Base-by-base conservation (phyloP, 2,113 vertebrate genomes). In the Circaetus cinerascens region DNA sequence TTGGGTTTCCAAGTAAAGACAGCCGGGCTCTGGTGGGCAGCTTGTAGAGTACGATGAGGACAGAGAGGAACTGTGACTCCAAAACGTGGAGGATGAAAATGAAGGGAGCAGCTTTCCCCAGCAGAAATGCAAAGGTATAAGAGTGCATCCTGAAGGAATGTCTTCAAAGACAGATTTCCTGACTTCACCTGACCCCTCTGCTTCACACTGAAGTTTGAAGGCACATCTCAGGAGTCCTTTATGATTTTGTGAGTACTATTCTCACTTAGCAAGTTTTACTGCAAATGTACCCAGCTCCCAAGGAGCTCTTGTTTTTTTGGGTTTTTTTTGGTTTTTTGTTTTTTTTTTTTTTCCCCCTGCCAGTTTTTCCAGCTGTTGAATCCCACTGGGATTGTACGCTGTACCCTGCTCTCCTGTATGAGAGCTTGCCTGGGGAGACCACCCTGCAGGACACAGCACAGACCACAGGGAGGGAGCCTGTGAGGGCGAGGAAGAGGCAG, bases 11-110 rank as follows among this genome's bases (percentile, higher is more conserved):
- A 38, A 36, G 38, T 16, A 53, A 55, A 66, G 68, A 23, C 50
- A 50, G 46, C 7, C 0, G 0, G 51, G 57, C 43, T 80, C 4
- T 2, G 1, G 32, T 46, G 26, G 25, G 67, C n/a, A 66, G 43
- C 51, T 32, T 43, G 27, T 18, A 51, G 74, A 20, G 38, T 7
- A 29, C 7, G 1, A 43, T 30, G 8, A 29, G 25, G 15, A 40
- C 45, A 69, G 66, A 15, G 30, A 15, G 62, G 29, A 88, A 7
- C 41, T 43, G 12, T 1, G 5, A n/a, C 48, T 51, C 30, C 51
- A 67, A 14, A 84, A 60, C 2, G 1, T 36, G 25, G 36, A 64
- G 67, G 17, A 22, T 86, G 46, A 32, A 90, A 64, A 81, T 22
- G 10, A 66, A 86, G 26, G 56, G 71, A 79, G 34, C 36, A 41